Percentiles rank a stretch among this genome's conserved stretches.
phyloP scores from a whole-genome alignment of 2,113 vertebrate genomes.

The Tragelaphus buxtoni region DNA sequence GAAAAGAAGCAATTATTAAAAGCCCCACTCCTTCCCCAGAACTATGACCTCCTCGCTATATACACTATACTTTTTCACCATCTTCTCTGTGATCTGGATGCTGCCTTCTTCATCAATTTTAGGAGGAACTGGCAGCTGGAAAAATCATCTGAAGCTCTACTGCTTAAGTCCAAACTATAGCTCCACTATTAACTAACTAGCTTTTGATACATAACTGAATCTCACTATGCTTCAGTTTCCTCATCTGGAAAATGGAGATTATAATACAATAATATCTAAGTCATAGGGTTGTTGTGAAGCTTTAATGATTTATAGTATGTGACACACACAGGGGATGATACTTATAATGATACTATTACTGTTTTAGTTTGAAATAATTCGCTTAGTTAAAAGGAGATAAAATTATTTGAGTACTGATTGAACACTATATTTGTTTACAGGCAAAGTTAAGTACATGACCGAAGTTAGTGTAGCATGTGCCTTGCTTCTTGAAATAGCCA shows the following conservation, averaged over 20 bases:
- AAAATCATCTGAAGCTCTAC: background rate
- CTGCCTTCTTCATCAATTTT: background rate
- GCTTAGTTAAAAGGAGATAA: background rate
- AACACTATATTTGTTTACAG: background rate
- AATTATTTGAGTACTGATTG: background rate
- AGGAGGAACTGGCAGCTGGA: background rate
- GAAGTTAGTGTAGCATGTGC: background rate
- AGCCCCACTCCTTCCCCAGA: background rate
- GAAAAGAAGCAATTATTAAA: background rate
- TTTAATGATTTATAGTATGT: background rate
- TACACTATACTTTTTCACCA: fast-evolving
- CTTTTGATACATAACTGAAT: background rate
- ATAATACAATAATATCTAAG: background rate
- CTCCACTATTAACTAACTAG: background rate
- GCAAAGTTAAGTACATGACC: background rate
- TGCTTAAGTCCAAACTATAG: background rate
- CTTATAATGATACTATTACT: background rate
- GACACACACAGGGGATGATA: background rate
- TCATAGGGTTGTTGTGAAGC: background rate
- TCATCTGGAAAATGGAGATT: background rate
- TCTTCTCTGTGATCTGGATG: background rate
- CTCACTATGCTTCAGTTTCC: background rate
- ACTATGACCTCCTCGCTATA: background rate
- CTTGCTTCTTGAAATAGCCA: background rate
- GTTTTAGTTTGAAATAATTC: background rate